Base-by-base conservation (phyloP, 2,888 invertebrate species). In the Hypena proboscidalis region DNA sequence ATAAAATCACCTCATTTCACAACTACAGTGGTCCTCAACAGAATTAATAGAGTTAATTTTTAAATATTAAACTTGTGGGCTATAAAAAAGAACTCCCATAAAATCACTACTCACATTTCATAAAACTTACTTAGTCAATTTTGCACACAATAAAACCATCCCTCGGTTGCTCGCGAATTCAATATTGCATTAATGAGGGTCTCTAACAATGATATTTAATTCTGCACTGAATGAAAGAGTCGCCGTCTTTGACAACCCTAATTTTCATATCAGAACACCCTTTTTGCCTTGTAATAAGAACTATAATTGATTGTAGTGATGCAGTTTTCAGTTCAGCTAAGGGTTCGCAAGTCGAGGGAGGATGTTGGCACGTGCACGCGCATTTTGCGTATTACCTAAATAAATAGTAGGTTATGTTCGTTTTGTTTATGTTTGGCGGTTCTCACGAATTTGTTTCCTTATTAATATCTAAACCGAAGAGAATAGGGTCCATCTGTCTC, bases 381-480 rank as follows among this genome's bases (percentile, higher is more conserved):
- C 84, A 85, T 86, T 85, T 85, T 83, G 86, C 78, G 85, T 85
- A 85, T 85, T 85, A 84, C 83, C 86, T 80, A 87, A 89, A 90
- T 88, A 90, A 90, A 89, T 88, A 86, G 69, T 68, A 57, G 69
- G 70, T 74, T 71, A 67, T 66, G 67, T 57, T 62, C 73, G 70
- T 69, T 62, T 63, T 77, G 76, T 74, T 77, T 78, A 70, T 77
- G 70, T 77, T 77, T 70, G 51, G 69, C 65, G 74, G 78, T 87
- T 88, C 84, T 80, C 85, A 85, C 82, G 78, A 77, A 76, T 82
- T 79, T 77, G 70, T 74, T 68, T 59, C 56, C 51, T 70, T 73
- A 67, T 69, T 68, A 64, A 65, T 61, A 58, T 39, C 46, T 60
- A 51, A 58, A 51, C 56, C 27, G 46, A 13, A 17, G 29, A 37